Base-by-base conservation (phyloP, 2,888 invertebrate genomes). In the Clanis bilineata region DNA sequence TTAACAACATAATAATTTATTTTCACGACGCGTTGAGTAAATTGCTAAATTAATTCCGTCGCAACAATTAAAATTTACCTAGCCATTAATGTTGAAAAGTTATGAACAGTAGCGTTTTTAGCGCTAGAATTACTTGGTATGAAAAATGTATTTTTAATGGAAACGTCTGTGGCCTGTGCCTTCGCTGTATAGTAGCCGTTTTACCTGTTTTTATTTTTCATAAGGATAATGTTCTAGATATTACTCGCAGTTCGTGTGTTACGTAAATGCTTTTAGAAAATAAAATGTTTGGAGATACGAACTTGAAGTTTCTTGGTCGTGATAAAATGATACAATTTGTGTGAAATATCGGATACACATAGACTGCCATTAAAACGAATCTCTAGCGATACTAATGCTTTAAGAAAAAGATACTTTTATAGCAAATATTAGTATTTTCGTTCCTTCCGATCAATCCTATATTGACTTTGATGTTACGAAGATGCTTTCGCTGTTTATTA, bases 71-170 rank as follows among this genome's bases (percentile, higher is more conserved):
- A 51, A 32, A 51, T 51, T 51, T 18, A 51, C 51, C 51, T 32
- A 51, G 18, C 7, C 51, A 51, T 51, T 51, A 51, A 28, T 28
- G 51, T 32, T 32, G 18, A 18, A 4, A 28, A 51, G 32, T 32
- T 51, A 18, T 18, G 51, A 51, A 28, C 47, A 47, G 15, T 28
- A 47, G 15, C 47, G 47, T 47, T 47, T 47, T 47, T 25, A 7
- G 15, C 47, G 3, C 9, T 25, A n/a, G n/a, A 47, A 47, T 47
- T 47, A 6, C 28, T 47, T 47, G 28, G 47, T 47, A 28, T 47
- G 32, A 57, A 39, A 57, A 23, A 36, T 45, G n/a, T 58, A 12
- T 47, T 54, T 18, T 43, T 39, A 51, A 51, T 32, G 32, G 28
- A 47, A 47, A 4, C n/a, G 6, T 47, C 25, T 28, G 25, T 25